These are phyloP conservation scores for Eulithis prunata DNA, from an alignment of 2,888 invertebrate species.

Conservation along the genomic window DNA sequence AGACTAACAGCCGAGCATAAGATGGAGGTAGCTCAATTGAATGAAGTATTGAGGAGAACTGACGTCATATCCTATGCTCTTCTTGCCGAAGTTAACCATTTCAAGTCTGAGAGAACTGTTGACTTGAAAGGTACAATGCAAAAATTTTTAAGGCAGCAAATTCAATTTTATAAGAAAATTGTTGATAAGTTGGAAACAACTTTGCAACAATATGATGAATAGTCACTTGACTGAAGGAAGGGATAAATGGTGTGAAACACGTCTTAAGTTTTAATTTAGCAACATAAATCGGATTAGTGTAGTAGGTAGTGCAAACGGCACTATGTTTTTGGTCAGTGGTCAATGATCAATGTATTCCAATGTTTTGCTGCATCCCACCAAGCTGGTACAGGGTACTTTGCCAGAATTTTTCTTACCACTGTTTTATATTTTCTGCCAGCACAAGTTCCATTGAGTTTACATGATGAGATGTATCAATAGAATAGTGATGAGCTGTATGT, in stretches of 20 bases:
- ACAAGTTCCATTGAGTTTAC: slow-evolving; percentile 22
- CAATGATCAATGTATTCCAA: slow-evolving; percentile 34
- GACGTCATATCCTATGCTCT: slow-evolving; percentile 97
- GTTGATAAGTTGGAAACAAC: slow-evolving; percentile 88
- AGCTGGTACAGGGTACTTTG: slow-evolving; percentile 26
- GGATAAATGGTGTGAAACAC: slow-evolving; percentile 40
- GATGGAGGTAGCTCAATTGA: slow-evolving; percentile 91
- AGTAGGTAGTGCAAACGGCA: slow-evolving; percentile 22
- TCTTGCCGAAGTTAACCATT: slow-evolving; percentile 97
- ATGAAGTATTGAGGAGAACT: slow-evolving; percentile 92
- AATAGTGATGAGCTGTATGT: slow-evolving; percentile 11
- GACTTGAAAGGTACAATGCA: slow-evolving; percentile 95
- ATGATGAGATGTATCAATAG: slow-evolving; percentile 1
- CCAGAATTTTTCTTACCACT: slow-evolving; percentile 13
- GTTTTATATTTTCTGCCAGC: slow-evolving; percentile 16
- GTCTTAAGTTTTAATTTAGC: slow-evolving; percentile 14
- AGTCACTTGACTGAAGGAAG: slow-evolving; percentile 45
- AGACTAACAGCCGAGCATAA: slow-evolving; percentile 91
- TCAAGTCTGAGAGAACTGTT: slow-evolving; percentile 92
- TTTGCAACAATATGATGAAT: slow-evolving; percentile 78
- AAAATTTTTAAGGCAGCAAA: slow-evolving; percentile 93
- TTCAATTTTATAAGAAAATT: slow-evolving; percentile 95
- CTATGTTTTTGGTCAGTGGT: slow-evolving; percentile 32
- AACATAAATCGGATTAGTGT: slow-evolving; percentile 21
- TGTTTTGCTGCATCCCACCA: slow-evolving; percentile 35